Base-by-base conservation (phyloP, 2,113 vertebrate species). In the Puntigrus tetrazona region DNA sequence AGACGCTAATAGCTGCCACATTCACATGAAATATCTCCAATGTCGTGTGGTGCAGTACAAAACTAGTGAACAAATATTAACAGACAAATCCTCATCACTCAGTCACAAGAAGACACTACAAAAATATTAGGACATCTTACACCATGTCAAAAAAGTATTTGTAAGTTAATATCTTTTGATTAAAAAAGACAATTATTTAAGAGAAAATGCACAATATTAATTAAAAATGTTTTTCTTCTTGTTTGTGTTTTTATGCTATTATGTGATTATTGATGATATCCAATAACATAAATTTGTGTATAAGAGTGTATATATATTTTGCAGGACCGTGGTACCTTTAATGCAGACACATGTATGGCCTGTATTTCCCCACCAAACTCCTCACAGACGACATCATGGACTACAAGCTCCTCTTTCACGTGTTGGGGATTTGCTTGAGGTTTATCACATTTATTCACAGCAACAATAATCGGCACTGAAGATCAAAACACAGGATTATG, bases 391-490 rank as follows among this genome's bases (percentile, higher is more conserved):
- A 99, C 93, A 27, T 96, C 93, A 0, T 98, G 89, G 63, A 92
- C 92, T 69, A 98, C 91, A 67, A 99, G 94, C 77, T 97, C 96
- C 89, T 93, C 95, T 85, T 97, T 98, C 5, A 98, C 96, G 27
- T 90, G 88, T 74, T 96, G 94, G 18, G 97, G 95, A 86, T 98
- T 94, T 9, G 97, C 95, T 74, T 96, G 95, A 77, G 91, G 90
- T 86, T 96, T 97, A 88, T 99, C 98, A 74, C 98, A 99, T 89
- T 99, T 99, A 88, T 99, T 99, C 87, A 99, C 94, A 38, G 96
- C 97, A 11, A 99, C 93, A 10, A 99, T 94, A 52, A 99, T 86
- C 2, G 98, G 98, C 82, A 99, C 98, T 98, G 89, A 67, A 77
- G 57, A 45, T 38, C 20, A 77, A 63, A 79, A 69, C 27, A 72